Percentiles rank a stretch among this genome's conserved stretches.
Evolutionary conservation across 2,113 vertebrate genomes (phyloP).

Genomic region (Oenanthe melanoleuca): DNA sequence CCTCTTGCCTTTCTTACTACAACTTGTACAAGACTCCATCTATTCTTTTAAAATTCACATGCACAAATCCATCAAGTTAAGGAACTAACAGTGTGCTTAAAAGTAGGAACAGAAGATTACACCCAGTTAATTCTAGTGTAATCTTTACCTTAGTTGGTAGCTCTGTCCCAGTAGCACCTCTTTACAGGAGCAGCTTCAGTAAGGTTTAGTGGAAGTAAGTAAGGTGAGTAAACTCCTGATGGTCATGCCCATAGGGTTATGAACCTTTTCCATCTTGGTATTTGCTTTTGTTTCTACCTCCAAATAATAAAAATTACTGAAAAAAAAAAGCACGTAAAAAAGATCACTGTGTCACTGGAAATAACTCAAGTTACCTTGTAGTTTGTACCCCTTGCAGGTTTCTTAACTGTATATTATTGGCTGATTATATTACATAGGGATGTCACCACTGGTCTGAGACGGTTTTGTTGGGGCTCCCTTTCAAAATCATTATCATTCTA

Average conservation of each 20-base stretch:
- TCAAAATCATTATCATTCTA: neutral
- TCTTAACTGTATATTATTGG: neutral
- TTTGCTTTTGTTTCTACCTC: neutral
- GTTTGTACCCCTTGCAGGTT: neutral
- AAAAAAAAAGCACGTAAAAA: neutral
- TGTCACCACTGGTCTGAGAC: neutral
- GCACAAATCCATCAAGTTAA: neutral
- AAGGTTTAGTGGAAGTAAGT: conserved; percentile 17
- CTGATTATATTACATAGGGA: neutral
- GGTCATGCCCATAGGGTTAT: neutral
- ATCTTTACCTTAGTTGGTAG: conserved; percentile 49
- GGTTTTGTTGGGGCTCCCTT: neutral
- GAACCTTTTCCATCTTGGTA: neutral
- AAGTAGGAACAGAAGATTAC: neutral
- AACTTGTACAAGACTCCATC: neutral
- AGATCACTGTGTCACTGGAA: accelerated
- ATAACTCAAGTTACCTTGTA: neutral
- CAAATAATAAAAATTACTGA: neutral
- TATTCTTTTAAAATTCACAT: neutral
- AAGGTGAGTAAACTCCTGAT: conserved; percentile 5
- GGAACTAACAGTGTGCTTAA: neutral
- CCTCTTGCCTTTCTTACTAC: neutral
- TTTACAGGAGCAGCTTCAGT: neutral
- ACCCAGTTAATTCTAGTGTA: conserved; percentile 27
- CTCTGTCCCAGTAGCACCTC: conserved; percentile 42